Evolutionary conservation across 2,797 vertebrate species (phyloP).

Genomic region (Mionectes olivaceus): DNA sequence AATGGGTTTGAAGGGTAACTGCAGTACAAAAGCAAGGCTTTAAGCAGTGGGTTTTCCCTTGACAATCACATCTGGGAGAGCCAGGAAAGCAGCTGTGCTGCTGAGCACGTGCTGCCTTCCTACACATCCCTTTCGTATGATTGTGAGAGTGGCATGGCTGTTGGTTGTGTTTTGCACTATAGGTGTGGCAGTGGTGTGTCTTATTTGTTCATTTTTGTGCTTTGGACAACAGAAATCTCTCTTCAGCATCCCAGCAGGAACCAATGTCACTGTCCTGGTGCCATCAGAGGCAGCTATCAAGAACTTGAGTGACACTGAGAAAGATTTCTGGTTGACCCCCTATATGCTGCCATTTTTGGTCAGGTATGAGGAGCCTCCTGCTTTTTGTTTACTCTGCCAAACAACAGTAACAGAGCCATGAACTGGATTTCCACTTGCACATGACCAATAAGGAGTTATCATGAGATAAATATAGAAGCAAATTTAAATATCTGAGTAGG

Average conservation of each 20-base stretch:
- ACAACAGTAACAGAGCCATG: not conserved
- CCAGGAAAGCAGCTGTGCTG: not conserved
- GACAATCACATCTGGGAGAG: not conserved
- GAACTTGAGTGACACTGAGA: constrained; percentile 70
- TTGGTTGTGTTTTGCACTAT: not conserved
- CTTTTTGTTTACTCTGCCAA: not conserved
- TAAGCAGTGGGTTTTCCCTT: not conserved
- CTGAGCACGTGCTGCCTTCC: not conserved
- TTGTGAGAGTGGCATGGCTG: accelerated
- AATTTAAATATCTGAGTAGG: not conserved
- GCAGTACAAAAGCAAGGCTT: not conserved
- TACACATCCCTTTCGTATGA: accelerated
- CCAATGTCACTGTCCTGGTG: constrained; percentile 85
- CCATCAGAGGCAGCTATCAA: constrained; percentile 78
- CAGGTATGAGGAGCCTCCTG: constrained; percentile 70
- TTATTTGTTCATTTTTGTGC: constrained; percentile 34
- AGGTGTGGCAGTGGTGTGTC: not conserved
- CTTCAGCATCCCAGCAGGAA: constrained; percentile 68
- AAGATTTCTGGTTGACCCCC: constrained; percentile 81
- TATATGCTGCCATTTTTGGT: constrained; percentile 80
- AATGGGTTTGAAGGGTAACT: not conserved
- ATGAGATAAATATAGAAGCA: not conserved
- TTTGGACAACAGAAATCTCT: constrained; percentile 73
- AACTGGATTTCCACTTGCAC: not conserved
- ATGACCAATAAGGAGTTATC: not conserved